A percentile compares a stretch with the other conserved stretches of the same genome.
Conservation (phyloP, 2,113 vertebrate genomes). For the Grammomys surdaster region DNA sequence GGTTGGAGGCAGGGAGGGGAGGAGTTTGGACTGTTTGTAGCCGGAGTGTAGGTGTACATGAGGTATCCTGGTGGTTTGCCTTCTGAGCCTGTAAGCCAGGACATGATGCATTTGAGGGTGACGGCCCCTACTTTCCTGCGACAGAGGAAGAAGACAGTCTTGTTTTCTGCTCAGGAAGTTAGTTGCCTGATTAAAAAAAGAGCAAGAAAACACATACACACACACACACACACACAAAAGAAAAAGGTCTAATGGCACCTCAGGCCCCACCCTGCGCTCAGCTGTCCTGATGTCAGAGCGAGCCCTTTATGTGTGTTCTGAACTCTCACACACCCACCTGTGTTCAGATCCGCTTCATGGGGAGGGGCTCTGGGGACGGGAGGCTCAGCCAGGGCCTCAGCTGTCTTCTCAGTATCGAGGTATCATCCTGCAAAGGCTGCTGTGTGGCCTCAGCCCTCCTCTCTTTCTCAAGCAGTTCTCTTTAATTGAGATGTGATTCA, state of each 20-base stretch:
- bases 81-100: background rate
- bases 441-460: background rate
- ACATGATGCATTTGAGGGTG: background rate
- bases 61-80: background rate
- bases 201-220: no score
- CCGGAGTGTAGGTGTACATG: background rate
- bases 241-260: background rate
- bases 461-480: background rate
- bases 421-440: background rate
- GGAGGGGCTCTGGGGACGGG: background rate
- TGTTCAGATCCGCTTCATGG: background rate
- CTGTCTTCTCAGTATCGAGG: fast-evolving
- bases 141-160: background rate
- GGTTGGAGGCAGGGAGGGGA: background rate
- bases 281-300: background rate
- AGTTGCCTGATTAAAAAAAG: constrained; percentile 51
- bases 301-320: background rate
- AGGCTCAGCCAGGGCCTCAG: background rate
- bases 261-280: background rate
- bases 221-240: background rate
- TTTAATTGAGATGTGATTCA: background rate
- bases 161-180: constrained; percentile 74
- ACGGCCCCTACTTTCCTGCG: constrained; percentile 12
- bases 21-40: background rate
- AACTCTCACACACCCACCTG: background rate